Evolutionary conservation across 1,140 invertebrate species (phyloP).

Genomic region (Parapsyche elsis): DNA sequence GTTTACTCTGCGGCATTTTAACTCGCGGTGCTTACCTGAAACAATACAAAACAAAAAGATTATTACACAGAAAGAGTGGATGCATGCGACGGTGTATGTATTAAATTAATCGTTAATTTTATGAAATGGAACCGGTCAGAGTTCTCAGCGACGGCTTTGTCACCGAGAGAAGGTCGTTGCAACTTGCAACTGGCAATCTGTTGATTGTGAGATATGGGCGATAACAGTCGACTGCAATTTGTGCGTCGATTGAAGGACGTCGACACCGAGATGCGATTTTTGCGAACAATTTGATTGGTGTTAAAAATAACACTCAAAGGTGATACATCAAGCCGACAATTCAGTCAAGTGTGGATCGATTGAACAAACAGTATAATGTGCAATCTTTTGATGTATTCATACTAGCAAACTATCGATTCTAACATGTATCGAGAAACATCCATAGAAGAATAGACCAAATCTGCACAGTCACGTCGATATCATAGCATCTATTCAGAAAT

Average conservation of each 20-base stretch:
- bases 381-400: too few species aligned
- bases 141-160: neutral
- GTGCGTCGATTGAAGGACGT: slow-evolving; percentile 16
- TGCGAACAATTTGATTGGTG: neutral
- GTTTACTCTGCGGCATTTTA: neutral
- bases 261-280: neutral
- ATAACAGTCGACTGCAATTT: slow-evolving; percentile 20
- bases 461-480: too few species aligned
- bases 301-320: too few species aligned
- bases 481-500: too few species aligned
- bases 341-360: too few species aligned
- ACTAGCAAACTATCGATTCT: too few species aligned
- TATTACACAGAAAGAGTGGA: neutral
- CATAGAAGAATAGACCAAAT: too few species aligned
- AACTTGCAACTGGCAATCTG: neutral
- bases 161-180: slow-evolving; percentile 1
- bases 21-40: slow-evolving; percentile 26
- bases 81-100: neutral
- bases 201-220: slow-evolving; percentile 25
- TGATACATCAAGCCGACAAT: too few species aligned
- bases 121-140: neutral
- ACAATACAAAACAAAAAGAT: slow-evolving; percentile 21
- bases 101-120: neutral
- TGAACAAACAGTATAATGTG: too few species aligned
- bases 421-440: too few species aligned